Percentiles rank a stretch among this genome's conserved stretches.
Conservation (phyloP, 2,888 invertebrate genomes). For the Glomeris marginata region DNA sequence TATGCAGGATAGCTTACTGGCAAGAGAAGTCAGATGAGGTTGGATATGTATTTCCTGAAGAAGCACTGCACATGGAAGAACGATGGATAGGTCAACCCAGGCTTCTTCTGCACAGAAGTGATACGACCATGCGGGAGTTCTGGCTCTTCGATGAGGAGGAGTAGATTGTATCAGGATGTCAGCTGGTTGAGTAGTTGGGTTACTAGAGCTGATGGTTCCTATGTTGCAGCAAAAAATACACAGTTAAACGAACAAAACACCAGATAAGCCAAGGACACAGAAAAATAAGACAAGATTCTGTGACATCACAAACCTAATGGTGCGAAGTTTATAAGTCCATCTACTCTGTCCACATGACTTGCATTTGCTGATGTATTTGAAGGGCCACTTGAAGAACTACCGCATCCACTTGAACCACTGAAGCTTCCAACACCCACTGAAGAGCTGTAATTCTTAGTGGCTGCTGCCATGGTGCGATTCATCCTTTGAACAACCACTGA, state of each 20-base stretch:
- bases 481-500: constrained; percentile 48
- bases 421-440: constrained; percentile 1
- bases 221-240: constrained; percentile 9
- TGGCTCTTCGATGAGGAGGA: constrained; percentile 64
- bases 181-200: constrained; percentile 74
- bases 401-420: background rate
- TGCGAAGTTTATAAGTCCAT: constrained; percentile 75
- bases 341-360: constrained; percentile 40
- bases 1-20: constrained; percentile 41
- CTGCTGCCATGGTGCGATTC: constrained; percentile 30
- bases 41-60: constrained; percentile 75
- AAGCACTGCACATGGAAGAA: constrained; percentile 73
- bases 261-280: background rate
- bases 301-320: constrained; percentile 50
- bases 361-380: background rate
- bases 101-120: constrained; percentile 79
- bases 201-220: constrained; percentile 59
- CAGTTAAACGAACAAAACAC: background rate
- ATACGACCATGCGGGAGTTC: constrained; percentile 90
- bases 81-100: constrained; percentile 71
- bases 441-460: constrained; percentile 28
- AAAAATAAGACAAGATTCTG: background rate
- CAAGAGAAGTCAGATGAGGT: constrained; percentile 67
- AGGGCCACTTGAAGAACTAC: background rate
- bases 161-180: constrained; percentile 71